Conservation (phyloP, 2,888 invertebrate species). For the Xestia rhomboidea region DNA sequence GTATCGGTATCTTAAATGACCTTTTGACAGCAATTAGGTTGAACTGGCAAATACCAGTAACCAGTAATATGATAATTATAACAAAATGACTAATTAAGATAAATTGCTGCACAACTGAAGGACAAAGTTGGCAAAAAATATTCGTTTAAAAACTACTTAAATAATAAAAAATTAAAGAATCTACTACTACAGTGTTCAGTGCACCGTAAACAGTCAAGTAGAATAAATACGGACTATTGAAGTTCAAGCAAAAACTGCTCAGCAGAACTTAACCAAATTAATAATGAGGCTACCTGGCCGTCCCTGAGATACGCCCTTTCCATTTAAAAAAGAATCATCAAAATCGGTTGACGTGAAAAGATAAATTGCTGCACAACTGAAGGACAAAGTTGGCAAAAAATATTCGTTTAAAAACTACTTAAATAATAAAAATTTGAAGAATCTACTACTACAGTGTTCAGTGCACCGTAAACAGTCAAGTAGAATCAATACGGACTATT, state of each 20-base stretch:
- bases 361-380: not conserved
- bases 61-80: not conserved
- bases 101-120: not conserved
- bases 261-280: not conserved
- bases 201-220: not conserved
- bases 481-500: not conserved
- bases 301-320: not conserved
- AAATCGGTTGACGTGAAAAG: no score
- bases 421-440: not conserved
- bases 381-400: not conserved
- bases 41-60: constrained; percentile 1
- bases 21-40: constrained; percentile 10
- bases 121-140: not conserved
- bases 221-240: not conserved
- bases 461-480: not conserved
- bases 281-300: not conserved
- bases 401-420: not conserved
- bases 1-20: not conserved
- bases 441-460: not conserved
- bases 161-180: not conserved
- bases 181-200: not conserved
- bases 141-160: not conserved
- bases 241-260: not conserved
- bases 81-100: not conserved
- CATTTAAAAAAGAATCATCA: not conserved